Base-by-base conservation (phyloP, 1,140 invertebrate genomes). In the Apis laboriosa region DNA sequence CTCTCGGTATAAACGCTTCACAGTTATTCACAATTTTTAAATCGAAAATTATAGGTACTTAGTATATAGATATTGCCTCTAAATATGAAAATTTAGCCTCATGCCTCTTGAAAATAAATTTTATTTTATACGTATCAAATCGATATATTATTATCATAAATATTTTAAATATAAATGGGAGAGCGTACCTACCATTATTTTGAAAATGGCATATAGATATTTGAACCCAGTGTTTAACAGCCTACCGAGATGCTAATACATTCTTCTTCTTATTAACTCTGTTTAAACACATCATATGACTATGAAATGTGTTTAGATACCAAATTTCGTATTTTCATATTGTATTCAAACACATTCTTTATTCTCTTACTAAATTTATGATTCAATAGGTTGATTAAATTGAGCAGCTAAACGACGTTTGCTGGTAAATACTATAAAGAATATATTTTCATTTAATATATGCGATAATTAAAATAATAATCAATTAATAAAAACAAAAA, bases 401-500 rank as follows among this genome's bases (percentile, higher is more conserved):
- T 94, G 94, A 21, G 94, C 94, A 75, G 93, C 93, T 53, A 94
- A 84, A 60, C 93, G 93, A 83, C 93, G 92, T 86, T 94, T 94
- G 19, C 91, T 91, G 66, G 89, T 86, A 61, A 90, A 91, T 77
- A 90, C 92, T 92, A 74, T 55, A 90, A 80, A 56, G 71, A 83
- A 83, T 43, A 63, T 11, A 24, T 9, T 61, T 11, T 71, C 56
- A 8, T 58, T n/a, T 74, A 55, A 19, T 43, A 66, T 66, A 66
- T 5, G 51, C 74, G 24, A 51, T 5, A 74, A 13, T 49, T 55
- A 49, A 77, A 66, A 43, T 24, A 49, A 51, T 21, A 1, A 53
- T 15, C 0, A 67, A 34, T 71, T 5, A 74, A 13, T 49, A 28
- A 49, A 77, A 66, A 43, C 21, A 49, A 51, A 17, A 1, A 53